These are phyloP conservation scores for Narcine bancroftii DNA, from an alignment of 2,113 vertebrate genomes.

Conservation along the genomic window DNA sequence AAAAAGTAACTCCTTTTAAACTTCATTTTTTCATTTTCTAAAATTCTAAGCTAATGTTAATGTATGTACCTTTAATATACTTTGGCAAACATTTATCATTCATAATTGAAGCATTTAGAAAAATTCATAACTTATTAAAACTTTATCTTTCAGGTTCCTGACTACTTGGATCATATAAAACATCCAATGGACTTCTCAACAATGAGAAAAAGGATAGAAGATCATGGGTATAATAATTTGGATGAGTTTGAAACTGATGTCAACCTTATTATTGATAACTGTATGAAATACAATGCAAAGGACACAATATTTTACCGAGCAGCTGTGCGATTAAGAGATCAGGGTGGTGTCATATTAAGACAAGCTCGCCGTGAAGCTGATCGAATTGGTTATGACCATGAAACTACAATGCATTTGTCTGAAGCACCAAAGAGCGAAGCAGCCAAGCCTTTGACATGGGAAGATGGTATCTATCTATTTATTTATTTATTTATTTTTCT, in stretches of 20 bases:
- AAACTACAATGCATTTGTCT: conserved; percentile 80
- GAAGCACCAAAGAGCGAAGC: conserved; percentile 72
- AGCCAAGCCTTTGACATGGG: conserved; percentile 78
- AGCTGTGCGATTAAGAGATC: conserved; percentile 81
- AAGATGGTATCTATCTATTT: conserved; percentile 70
- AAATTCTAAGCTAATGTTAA: background rate
- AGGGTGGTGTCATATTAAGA: conserved; percentile 81
- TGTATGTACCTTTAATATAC: background rate
- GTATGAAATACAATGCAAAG: conserved; percentile 95
- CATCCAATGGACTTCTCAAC: conserved; percentile 94
- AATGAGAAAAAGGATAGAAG: conserved; percentile 78
- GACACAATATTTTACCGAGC: conserved; percentile 92
- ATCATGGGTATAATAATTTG: conserved; percentile 76
- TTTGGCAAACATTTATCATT: background rate
- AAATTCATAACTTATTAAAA: background rate
- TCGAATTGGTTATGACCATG: conserved; percentile 74
- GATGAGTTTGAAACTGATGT: conserved; percentile 86
- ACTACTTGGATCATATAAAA: conserved; percentile 90
- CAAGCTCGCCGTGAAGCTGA: conserved; percentile 76
- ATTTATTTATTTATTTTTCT: conserved; percentile 45
- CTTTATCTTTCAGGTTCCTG: conserved; percentile 69
- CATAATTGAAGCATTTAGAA: background rate
- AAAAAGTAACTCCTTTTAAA: background rate
- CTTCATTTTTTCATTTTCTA: background rate
- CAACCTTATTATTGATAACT: conserved; percentile 86